Conservation (phyloP, 2,113 vertebrate species). For the Sinocyclocheilus rhinocerous region DNA sequence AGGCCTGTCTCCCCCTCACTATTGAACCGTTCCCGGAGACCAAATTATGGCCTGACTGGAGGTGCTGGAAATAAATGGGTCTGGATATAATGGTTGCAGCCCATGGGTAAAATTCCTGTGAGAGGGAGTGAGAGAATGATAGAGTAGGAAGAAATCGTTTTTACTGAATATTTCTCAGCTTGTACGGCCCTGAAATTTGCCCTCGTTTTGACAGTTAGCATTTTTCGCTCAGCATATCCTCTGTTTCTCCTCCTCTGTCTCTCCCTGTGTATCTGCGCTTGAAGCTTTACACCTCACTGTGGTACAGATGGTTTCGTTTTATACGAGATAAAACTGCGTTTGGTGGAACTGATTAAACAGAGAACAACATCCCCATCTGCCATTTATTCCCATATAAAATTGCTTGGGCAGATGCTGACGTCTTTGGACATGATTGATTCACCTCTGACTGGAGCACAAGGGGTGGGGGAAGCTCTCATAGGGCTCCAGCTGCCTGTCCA, state of each 20-base stretch:
- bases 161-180: slow-evolving; percentile 52
- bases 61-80: slow-evolving; percentile 77
- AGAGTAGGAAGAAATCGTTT: slow-evolving; percentile 62
- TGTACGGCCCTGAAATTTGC: slow-evolving; percentile 35
- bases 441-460: slow-evolving; percentile 86
- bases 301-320: slow-evolving; percentile 97
- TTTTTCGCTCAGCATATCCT: slow-evolving; percentile 26
- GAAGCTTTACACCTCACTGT: slow-evolving; percentile 88
- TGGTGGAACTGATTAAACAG: slow-evolving; percentile 99
- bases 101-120: slow-evolving; percentile 74
- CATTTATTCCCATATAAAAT: slow-evolving; percentile 98
- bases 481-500: slow-evolving; percentile 79
- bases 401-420: slow-evolving; percentile 99
- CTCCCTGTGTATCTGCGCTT: slow-evolving; percentile 60
- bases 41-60: slow-evolving; percentile 75
- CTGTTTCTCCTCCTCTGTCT: slow-evolving; percentile 5
- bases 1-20: slow-evolving; percentile 65
- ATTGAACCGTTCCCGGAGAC: slow-evolving; percentile 65
- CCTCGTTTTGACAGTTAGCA: slow-evolving; percentile 30
- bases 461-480: slow-evolving; percentile 67
- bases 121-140: slow-evolving; percentile 73
- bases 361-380: slow-evolving; percentile 99
- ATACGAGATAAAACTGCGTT: slow-evolving; percentile 96
- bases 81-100: slow-evolving; percentile 76
- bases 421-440: slow-evolving; percentile 98